phyloP scores from a whole-genome alignment of 2,113 vertebrate species.

The Phylloscopus trochilus region DNA sequence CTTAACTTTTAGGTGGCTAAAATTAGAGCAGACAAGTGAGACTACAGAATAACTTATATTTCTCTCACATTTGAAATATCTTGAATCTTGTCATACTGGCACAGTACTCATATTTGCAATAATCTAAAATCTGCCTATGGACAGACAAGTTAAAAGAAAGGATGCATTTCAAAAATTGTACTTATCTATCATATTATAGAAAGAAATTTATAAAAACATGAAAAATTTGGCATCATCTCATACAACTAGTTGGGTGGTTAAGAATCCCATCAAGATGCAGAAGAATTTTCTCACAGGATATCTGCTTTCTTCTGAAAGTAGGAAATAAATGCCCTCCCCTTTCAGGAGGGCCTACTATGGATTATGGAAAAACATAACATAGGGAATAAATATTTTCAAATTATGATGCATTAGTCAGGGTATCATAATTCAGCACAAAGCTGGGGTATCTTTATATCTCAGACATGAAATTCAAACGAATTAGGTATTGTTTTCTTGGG shows the following conservation, averaged over 20 bases:
- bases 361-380: not conserved
- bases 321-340: not conserved
- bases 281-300: not conserved
- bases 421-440: not conserved
- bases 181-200: not conserved
- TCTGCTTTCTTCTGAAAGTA: not conserved
- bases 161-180: not conserved
- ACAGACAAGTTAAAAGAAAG: not conserved
- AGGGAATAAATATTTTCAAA: not conserved
- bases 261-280: not conserved
- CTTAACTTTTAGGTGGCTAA: not conserved
- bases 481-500: fast-evolving
- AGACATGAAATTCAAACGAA: not conserved
- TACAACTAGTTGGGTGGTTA: not conserved
- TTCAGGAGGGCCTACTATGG: not conserved
- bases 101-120: not conserved
- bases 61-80: not conserved
- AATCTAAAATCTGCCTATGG: not conserved
- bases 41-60: not conserved
- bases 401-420: not conserved
- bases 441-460: not conserved
- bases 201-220: not conserved
- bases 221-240: not conserved
- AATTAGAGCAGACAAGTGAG: not conserved
- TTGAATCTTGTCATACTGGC: not conserved